These are phyloP conservation scores for Drosophila rufa DNA, from an alignment of 1,140 invertebrate genomes.

Conservation along the genomic window DNA sequence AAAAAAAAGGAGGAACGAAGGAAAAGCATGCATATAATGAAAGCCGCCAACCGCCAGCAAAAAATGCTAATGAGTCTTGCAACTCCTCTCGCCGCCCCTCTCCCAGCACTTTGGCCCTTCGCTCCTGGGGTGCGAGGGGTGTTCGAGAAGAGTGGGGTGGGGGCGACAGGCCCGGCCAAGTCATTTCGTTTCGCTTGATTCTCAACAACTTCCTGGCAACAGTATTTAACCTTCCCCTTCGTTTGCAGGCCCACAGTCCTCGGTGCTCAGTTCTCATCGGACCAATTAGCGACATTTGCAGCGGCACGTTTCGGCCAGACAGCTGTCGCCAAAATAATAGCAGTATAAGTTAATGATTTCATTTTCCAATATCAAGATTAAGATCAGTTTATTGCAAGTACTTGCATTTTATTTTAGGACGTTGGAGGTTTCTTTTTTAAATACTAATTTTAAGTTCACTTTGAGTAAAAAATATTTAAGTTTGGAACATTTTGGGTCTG, in stretches of 20 bases:
- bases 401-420: neutral
- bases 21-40: constrained; percentile 65
- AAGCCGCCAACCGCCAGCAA: constrained; percentile 70
- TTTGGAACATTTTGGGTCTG: neutral
- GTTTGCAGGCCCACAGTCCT: constrained; percentile 11
- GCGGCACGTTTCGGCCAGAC: constrained; percentile 24
- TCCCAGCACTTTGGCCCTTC: constrained; percentile 2
- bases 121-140: constrained; percentile 10
- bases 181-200: constrained; percentile 81
- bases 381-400: neutral
- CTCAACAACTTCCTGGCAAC: constrained; percentile 77
- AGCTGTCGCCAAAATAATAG: constrained; percentile 18
- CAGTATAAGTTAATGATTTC: neutral
- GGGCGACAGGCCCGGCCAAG: constrained; percentile 37
- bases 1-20: constrained; percentile 54
- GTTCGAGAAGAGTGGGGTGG: constrained; percentile 13
- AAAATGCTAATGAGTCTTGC: constrained; percentile 76
- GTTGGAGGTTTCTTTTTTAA: neutral
- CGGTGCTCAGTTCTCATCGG: constrained; percentile 9
- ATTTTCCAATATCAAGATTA: neutral
- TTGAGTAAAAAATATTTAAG: too few relatives aligned
- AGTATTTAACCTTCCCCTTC: constrained; percentile 38
- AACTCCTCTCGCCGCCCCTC: constrained; percentile 20
- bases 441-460: too few relatives aligned
- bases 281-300: constrained; percentile 81